Evolutionary conservation across 2,113 vertebrate species (phyloP).

Genomic region (Hyperopisus bebe): DNA sequence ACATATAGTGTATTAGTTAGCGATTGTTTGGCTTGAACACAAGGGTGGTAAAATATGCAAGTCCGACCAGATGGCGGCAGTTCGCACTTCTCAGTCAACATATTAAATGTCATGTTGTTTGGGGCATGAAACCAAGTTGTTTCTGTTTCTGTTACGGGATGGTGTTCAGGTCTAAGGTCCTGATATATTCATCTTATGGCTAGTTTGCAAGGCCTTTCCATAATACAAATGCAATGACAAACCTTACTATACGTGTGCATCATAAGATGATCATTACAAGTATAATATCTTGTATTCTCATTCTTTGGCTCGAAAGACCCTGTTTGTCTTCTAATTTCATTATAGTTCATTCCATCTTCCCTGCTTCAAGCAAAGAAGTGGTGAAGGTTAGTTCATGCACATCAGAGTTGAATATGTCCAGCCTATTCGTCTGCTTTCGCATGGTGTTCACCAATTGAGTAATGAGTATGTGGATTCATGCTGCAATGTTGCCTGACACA

Average conservation of each 20-base stretch:
- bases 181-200: neutral
- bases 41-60: slow-evolving; percentile 1
- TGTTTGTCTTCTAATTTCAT: neutral
- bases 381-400: neutral
- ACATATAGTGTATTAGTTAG: neutral
- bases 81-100: neutral
- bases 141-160: neutral
- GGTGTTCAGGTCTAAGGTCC: neutral
- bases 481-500: neutral
- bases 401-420: neutral
- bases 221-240: neutral
- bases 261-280: neutral
- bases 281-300: neutral
- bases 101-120: neutral
- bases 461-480: neutral
- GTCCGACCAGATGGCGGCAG: neutral
- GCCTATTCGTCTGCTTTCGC: too few species aligned
- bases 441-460: neutral
- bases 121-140: neutral
- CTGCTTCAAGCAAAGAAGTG: neutral
- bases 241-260: neutral
- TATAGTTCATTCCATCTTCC: neutral
- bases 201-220: neutral
- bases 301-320: neutral
- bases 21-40: neutral